Evolutionary conservation across 2,113 vertebrate species (phyloP), one percentile per base, ranked within the genome.

Genomic region (Talpa occidentalis): DNA sequence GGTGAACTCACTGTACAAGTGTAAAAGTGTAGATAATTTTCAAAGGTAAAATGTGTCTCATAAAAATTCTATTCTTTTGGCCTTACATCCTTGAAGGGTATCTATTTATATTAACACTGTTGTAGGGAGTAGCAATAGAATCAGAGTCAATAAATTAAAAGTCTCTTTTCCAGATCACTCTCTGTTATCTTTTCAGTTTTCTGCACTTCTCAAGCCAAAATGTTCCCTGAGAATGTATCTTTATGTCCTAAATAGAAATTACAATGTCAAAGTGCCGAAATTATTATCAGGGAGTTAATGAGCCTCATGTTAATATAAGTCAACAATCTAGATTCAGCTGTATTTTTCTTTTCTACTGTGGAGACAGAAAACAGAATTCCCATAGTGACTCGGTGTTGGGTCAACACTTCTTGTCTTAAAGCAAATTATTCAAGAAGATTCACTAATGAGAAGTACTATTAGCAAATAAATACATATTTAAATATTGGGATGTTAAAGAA

Each of bases 401-500:
- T 88, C 88, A 94, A 64, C 5, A 47, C 30, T 79, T 91, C 69
- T 37, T 26, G 74, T 91, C 59, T 83, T 60, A 88, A 96, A 96
- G n/a, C 59, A 95, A 87, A 90, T 91, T 89, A 92, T 87, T 95
- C 32, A 84, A 85, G 80, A 92, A 94, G 40, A 0, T 37, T 84
- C 84, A 40, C 37, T 95, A 67, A 72, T 74, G 3, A 49, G 24
- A 96, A 84, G 32, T 62, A 73, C 52, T 62, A 81, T 85, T 89
- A 95, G 67, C 77, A 94, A 81, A 90, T 81, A 81, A 93, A 91
- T 85, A 90, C 49, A 88, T 93, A 94, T 91, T 93, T 93, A 94
- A 92, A 32, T 87, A 77, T 94, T 62, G 2, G 62, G 66, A 92
- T 73, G 93, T 49, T 62, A 0, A 52, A 83, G 91, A 82, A 70